Evolutionary conservation across 2,888 invertebrate genomes (phyloP), one percentile per base, ranked within the genome.

Genomic region (Notocelia uddmanniana): DNA sequence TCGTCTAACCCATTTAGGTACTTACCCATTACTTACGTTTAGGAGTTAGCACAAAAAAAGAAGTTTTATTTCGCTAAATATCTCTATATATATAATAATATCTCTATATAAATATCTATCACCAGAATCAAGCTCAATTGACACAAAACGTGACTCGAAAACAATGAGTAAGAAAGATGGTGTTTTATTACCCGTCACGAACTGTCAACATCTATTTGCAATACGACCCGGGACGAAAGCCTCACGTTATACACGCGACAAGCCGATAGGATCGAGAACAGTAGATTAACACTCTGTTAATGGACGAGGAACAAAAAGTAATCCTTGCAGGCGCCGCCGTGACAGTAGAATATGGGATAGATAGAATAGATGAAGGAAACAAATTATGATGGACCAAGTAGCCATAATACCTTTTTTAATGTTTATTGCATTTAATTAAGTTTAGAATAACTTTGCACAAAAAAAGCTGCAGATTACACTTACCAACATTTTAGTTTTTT

Each of bases 261-360:
- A 64, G 34, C 26, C 23, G 70, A 70, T 66, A 66, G 52, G 26
- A 70, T 70, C 70, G 18, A 10, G 52, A 58, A 70, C 70, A 70
- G 70, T 70, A 70, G 70, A 70, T 70, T 66, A 70, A 52, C 69
- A 34, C 57, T 52, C 62, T 52, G 23, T 58, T 70, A 70, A 66
- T 70, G 64, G 64, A 58, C 37, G 18, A 19, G 52, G 41, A 9
- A 52, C 55, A 66, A 70, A 70, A 58, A 37, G 10, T 64, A 70
- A 70, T 64, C 70, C 64, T 64, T 19, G 50, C 59, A 66, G 64
- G 64, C 70, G 70, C 64, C 70, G 58, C 50, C 45, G 57, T n/a
- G 37, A n/a, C 11, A 34, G 10, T 2, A 23, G 23, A 37, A 60
- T 48, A 60, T 23, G 45, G 60, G 45, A 60, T n/a, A 60, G 41